Evolutionary conservation across 2,113 vertebrate species (phyloP), one percentile per base, ranked within the genome.

Genomic region (Paedocypris sp.): DNA sequence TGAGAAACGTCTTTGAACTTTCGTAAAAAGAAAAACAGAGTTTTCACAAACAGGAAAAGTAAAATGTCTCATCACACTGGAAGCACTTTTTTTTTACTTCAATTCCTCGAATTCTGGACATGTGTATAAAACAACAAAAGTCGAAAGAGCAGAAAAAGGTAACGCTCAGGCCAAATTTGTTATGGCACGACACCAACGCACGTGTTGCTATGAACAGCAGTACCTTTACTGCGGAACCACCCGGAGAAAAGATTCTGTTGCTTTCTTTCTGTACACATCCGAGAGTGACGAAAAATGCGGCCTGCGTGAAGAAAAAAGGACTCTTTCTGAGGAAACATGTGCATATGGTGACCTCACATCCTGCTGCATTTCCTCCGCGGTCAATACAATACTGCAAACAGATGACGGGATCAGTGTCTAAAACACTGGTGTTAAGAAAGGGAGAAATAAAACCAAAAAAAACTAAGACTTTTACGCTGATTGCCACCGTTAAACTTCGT

Each of bases 61-160:
- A 64, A 62, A 53, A 62, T 69, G 69, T 42, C 59, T 59, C 70
- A 69, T 64, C 69, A 52, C 46, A 66, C 38, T 61, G 62, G 54
- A 74, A 73, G 62, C 54, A 63, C 62, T 62, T 38, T 64, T 66
- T 69, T 70, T 71, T 72, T 69, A 46, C 67, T 69, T 50, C 63
- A 68, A 6, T 66, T 63, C 72, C 41, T 42, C 70, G 28, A 12
- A 52, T 57, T 52, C 32, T 59, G 45, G 45, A 63, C 61, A 20
- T 10, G 49, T 43, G 13, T 18, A 11, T 31, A 32, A 50, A 33
- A 60, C n/a, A 48, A 12, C 25, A 20, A 56, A 46, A 33, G 13
- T n/a, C n/a, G n/a, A n/a, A n/a, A n/a, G n/a, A n/a, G n/a, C n/a
- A n/a, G n/a, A n/a, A n/a, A n/a, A n/a, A n/a, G n/a, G n/a, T n/a